phyloP scores from a whole-genome alignment of 2,888 invertebrate genomes.

The Drosophila quinaria region DNA sequence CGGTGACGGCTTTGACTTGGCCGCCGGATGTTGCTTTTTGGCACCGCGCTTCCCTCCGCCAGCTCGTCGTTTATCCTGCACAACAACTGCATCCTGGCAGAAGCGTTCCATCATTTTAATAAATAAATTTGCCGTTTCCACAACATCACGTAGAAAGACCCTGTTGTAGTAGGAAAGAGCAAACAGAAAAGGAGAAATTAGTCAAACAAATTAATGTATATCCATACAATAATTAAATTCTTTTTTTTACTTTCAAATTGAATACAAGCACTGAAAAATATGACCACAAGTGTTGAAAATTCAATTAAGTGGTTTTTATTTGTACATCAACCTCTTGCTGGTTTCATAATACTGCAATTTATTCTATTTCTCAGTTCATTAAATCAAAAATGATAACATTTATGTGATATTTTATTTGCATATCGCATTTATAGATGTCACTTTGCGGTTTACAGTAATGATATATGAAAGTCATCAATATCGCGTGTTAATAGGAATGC shows the following conservation, averaged over 20 bases:
- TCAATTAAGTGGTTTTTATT: conserved; percentile 66
- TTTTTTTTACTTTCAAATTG: conserved; percentile 38
- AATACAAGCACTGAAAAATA: conserved; percentile 24
- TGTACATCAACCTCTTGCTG: conserved; percentile 23
- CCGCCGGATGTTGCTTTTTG: conserved; percentile 80
- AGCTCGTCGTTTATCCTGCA: conserved; percentile 88
- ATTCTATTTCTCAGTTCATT: conserved; percentile 16
- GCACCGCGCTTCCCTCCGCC: conserved; percentile 38
- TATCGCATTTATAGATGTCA: neutral
- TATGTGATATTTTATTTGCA: neutral
- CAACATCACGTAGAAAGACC: conserved; percentile 93
- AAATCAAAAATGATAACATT: conserved; percentile 5
- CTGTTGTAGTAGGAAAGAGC: conserved; percentile 85
- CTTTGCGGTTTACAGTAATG: neutral
- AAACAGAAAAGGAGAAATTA: conserved; percentile 15
- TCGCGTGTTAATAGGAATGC: too few species aligned
- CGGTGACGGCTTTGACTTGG: conserved; percentile 83
- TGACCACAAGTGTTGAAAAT: conserved; percentile 50
- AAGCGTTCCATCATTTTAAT: conserved; percentile 94
- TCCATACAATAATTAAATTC: conserved; percentile 69
- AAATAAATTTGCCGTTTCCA: conserved; percentile 96
- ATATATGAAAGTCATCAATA: neutral
- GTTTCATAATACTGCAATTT: conserved; percentile 4
- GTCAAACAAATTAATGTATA: conserved; percentile 57
- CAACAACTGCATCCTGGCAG: conserved; percentile 89